phyloP scores from a whole-genome alignment of 2,113 vertebrate genomes.

The Petromus typicus region DNA sequence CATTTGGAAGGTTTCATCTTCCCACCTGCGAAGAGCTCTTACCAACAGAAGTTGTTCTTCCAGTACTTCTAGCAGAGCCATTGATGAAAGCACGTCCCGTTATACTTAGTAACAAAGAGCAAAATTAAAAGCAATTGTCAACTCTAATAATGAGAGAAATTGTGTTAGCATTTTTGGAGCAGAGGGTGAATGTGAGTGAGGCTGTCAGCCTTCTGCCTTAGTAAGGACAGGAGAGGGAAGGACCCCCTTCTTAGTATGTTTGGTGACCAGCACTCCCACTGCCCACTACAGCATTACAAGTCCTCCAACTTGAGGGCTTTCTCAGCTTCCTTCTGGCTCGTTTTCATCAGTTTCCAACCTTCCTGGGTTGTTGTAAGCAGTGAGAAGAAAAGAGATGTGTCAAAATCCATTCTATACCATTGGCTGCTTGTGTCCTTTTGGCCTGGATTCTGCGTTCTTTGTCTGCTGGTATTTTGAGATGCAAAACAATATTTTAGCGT shows the following conservation, averaged over 20 bases:
- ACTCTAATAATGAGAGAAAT: background rate
- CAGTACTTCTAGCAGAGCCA: background rate
- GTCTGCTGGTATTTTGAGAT: background rate
- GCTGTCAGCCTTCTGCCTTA: background rate
- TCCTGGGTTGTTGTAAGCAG: background rate
- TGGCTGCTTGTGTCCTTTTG: background rate
- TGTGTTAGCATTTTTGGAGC: background rate
- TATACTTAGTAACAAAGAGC: background rate
- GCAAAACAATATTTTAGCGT: background rate
- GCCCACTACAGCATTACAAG: too few species aligned
- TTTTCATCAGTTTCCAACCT: background rate
- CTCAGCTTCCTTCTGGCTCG: background rate
- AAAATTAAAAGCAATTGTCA: background rate
- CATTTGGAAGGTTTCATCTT: background rate
- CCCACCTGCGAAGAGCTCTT: background rate
- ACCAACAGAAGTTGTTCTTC: background rate
- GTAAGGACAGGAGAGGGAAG: background rate
- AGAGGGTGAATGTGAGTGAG: background rate
- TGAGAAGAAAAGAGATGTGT: background rate
- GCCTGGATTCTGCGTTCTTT: background rate
- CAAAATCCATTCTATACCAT: background rate
- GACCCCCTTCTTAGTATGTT: accelerated
- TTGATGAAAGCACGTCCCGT: background rate
- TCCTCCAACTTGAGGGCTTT: background rate
- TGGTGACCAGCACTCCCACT: accelerated